Percentiles rank a stretch among this genome's conserved stretches.
Evolutionary conservation across 1,140 invertebrate genomes (phyloP).

Genomic region (Drosophila bocki): DNA sequence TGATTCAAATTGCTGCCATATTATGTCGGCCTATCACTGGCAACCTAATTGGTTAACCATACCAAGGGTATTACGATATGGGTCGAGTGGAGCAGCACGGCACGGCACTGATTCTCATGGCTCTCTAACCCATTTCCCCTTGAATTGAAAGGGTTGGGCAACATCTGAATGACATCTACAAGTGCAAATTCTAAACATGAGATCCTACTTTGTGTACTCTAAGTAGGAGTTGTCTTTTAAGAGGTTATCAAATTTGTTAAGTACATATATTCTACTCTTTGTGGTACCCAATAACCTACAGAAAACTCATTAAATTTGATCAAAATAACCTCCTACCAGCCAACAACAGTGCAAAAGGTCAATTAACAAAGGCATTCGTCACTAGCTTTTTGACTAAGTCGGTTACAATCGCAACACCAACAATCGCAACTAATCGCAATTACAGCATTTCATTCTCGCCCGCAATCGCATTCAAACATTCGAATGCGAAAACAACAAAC

Average conservation of each 20-base stretch:
- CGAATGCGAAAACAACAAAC: constrained; percentile 52
- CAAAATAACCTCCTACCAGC: not conserved
- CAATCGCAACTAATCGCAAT: constrained; percentile 37
- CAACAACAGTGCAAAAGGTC: constrained; percentile 20
- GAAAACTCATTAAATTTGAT: constrained; percentile 6
- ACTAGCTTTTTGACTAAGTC: constrained; percentile 13
- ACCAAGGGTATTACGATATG: constrained; percentile 45
- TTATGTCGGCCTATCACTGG: constrained; percentile 27
- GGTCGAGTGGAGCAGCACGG: constrained; percentile 23
- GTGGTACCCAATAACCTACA: not conserved
- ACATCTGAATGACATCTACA: not conserved
- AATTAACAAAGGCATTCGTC: constrained; percentile 19
- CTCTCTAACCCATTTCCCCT: constrained; percentile 14
- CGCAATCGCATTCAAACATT: constrained; percentile 54
- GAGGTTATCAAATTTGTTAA: not conserved
- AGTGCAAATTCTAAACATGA: not conserved
- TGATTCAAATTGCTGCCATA: constrained; percentile 39
- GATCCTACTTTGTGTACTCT: not conserved
- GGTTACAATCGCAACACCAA: constrained; percentile 23
- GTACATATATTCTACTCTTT: too few species aligned
- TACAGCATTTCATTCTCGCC: constrained; percentile 40
- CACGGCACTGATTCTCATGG: constrained; percentile 20
- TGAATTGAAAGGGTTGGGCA: constrained; percentile 3
- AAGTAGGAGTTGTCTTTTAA: not conserved
- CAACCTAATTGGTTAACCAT: constrained; percentile 44